Percentiles rank a stretch among this genome's conserved stretches.
These are phyloP conservation scores for Rutpela maculata DNA, from an alignment of 2,888 invertebrate species.

Conservation along the genomic window DNA sequence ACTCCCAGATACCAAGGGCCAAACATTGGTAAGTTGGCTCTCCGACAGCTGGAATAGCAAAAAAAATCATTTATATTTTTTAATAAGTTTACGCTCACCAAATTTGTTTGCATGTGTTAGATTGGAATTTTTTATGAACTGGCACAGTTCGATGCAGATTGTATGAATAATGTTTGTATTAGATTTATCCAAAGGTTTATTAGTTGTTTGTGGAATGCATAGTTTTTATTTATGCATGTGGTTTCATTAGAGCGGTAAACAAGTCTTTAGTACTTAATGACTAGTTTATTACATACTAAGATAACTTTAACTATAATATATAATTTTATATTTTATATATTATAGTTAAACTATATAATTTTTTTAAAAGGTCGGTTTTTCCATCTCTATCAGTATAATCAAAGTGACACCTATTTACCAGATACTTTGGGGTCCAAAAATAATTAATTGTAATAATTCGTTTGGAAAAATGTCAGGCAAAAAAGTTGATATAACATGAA, in stretches of 20 bases:
- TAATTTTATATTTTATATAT: too few species aligned
- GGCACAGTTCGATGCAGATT: constrained; percentile 29
- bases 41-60: constrained; percentile 36
- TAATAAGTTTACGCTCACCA: constrained; percentile 38
- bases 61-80: constrained; percentile 26
- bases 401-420: neutral
- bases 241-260: constrained; percentile 11
- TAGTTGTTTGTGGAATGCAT: constrained; percentile 26
- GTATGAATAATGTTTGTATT: constrained; percentile 17
- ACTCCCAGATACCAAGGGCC: constrained; percentile 50
- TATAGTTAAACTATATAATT: too few species aligned
- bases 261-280: neutral
- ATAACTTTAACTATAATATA: neutral
- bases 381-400: neutral
- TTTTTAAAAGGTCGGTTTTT: neutral
- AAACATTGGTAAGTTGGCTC: constrained; percentile 66
- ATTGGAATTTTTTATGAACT: constrained; percentile 22
- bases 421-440: neutral
- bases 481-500: too few species aligned
- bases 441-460: too few species aligned
- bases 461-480: too few species aligned
- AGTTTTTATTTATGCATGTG: constrained; percentile 26
- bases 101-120: constrained; percentile 42
- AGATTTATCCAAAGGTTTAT: constrained; percentile 4
- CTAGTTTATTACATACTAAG: neutral